Evolutionary conservation across 1,140 invertebrate genomes (phyloP).

Genomic region (Heliconius hermathena): DNA sequence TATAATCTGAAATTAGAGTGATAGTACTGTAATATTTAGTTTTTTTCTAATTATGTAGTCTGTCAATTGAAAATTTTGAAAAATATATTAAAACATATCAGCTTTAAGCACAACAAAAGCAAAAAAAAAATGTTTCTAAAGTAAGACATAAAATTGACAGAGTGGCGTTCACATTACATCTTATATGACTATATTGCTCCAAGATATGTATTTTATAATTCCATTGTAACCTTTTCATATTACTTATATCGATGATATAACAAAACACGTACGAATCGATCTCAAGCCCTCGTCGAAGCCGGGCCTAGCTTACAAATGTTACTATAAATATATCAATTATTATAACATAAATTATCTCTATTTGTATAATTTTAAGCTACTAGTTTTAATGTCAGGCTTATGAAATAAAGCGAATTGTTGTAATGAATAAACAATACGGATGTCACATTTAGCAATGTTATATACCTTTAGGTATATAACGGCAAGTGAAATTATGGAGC

Average conservation of each 20-base stretch:
- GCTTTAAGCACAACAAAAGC: neutral
- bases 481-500: slow-evolving; percentile 26
- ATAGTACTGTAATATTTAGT: neutral
- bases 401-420: slow-evolving; percentile 19
- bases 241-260: neutral
- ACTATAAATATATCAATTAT: slow-evolving; percentile 8
- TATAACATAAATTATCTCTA: slow-evolving; percentile 4
- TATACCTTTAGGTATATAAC: neutral
- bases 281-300: neutral
- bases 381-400: slow-evolving; percentile 11
- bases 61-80: neutral
- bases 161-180: slow-evolving; percentile 8
- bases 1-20: neutral
- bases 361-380: neutral
- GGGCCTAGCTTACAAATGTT: slow-evolving; percentile 9
- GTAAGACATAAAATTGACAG: slow-evolving; percentile 36
- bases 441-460: neutral
- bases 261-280: neutral
- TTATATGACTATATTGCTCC: slow-evolving; percentile 36
- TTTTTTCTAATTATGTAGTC: neutral
- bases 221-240: neutral
- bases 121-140: slow-evolving; percentile 1
- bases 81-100: too few relatives aligned
- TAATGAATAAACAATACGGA: neutral
- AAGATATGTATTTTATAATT: slow-evolving; percentile 36